A percentile compares a stretch with the other conserved stretches of the same genome.
These are phyloP conservation scores for Mongoloraphidia duomilia DNA, from an alignment of 2,888 invertebrate species.

Conservation along the genomic window DNA sequence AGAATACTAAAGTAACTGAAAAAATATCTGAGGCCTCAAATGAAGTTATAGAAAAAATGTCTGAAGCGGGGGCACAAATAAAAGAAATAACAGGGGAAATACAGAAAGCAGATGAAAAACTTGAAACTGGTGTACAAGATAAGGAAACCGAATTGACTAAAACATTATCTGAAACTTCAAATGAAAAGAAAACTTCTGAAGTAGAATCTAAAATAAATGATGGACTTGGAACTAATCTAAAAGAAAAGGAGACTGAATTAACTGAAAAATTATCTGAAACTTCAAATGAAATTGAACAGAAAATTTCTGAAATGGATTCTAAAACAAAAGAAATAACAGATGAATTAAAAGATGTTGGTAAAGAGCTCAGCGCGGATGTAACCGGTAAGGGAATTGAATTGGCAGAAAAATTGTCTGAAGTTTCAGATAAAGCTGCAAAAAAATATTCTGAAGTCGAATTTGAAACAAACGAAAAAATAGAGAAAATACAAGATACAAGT, in stretches of 20 bases:
- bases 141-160: neutral
- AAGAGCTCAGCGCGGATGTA: neutral
- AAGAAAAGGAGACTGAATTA: neutral
- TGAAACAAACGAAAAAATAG: too few species aligned
- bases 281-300: neutral
- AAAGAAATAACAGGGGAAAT: slow-evolving; percentile 1
- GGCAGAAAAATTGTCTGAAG: neutral
- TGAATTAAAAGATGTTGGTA: neutral
- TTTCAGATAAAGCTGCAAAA: neutral
- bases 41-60: slow-evolving; percentile 1
- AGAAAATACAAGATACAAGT: too few species aligned
- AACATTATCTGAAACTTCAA: neutral
- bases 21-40: neutral
- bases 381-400: neutral
- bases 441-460: neutral
- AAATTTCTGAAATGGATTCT: neutral
- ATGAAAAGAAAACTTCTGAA: neutral
- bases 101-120: neutral
- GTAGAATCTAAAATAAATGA: too few species aligned
- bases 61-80: neutral
- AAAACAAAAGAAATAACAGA: slow-evolving; percentile 4
- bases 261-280: too few species aligned
- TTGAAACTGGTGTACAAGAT: neutral
- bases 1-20: neutral
- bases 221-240: neutral